Conservation (phyloP, 2,797 vertebrate genomes). For the Paratrypauchen microcephalus region DNA sequence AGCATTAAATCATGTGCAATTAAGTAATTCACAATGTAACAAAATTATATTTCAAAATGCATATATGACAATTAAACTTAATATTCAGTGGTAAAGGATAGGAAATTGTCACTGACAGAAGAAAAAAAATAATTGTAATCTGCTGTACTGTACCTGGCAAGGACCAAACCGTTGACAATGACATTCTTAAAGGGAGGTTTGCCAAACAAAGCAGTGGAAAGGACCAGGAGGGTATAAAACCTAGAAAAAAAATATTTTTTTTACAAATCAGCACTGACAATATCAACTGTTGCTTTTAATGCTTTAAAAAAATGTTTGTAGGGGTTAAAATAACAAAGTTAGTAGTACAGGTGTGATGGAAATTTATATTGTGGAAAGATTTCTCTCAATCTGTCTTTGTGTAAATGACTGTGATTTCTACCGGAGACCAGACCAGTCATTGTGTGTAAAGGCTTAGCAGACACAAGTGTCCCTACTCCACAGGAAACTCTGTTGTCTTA, state of each 20-base stretch:
- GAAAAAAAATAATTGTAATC: background rate
- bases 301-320: too few relatives aligned
- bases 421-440: too few relatives aligned
- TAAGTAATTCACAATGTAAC: background rate
- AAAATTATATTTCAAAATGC: background rate
- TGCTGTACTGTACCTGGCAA: conserved; percentile 83
- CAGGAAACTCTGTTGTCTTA: too few relatives aligned
- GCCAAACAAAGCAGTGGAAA: conserved; percentile 95
- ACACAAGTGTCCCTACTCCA: too few relatives aligned
- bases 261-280: background rate
- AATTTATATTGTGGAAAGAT: too few relatives aligned
- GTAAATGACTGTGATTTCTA: too few relatives aligned
- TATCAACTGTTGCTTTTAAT: too few relatives aligned
- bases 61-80: background rate
- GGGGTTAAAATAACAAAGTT: background rate
- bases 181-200: conserved; percentile 96
- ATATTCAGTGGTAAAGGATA: background rate
- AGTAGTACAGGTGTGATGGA: too few relatives aligned
- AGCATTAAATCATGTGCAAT: background rate
- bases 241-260: conserved; percentile 60
- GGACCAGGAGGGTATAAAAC: conserved; percentile 96
- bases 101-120: background rate
- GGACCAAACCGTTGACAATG: conserved; percentile 93
- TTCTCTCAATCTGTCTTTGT: too few relatives aligned
- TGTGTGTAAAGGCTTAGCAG: too few relatives aligned